Evolutionary conservation across 2,888 invertebrate genomes (phyloP).

Genomic region (Mythimna impura): DNA sequence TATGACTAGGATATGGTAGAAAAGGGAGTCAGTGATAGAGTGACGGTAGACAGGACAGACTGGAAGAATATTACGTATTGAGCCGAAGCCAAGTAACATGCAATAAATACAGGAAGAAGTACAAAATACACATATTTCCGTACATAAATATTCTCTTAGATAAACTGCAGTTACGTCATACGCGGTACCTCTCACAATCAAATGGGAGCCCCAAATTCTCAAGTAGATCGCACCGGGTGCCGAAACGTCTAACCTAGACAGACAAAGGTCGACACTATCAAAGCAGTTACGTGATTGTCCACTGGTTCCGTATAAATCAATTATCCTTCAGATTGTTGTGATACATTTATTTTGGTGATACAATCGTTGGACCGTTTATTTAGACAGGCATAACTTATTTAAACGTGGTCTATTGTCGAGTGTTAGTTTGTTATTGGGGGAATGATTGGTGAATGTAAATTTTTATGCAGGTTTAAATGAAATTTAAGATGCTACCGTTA

Average conservation of each 20-base stretch:
- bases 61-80: no score
- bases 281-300: constrained; percentile 39
- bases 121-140: not conserved
- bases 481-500: not conserved
- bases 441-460: not conserved
- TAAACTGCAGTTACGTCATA: not conserved
- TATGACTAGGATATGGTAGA: no score
- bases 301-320: constrained; percentile 51
- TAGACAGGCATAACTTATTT: constrained; percentile 51
- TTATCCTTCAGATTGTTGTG: constrained; percentile 51
- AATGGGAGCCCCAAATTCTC: not conserved
- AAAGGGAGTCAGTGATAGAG: no score
- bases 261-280: constrained; percentile 47
- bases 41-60: no score
- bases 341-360: constrained; percentile 48
- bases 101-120: no score
- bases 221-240: constrained; percentile 5
- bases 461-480: not conserved
- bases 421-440: constrained; percentile 10
- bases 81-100: no score
- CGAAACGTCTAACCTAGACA: constrained; percentile 38
- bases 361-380: constrained; percentile 39
- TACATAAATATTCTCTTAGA: not conserved
- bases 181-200: not conserved
- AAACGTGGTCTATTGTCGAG: constrained; percentile 32